Evolutionary conservation across 1,140 invertebrate genomes (phyloP).

Genomic region (Diachasmimorpha longicaudata): DNA sequence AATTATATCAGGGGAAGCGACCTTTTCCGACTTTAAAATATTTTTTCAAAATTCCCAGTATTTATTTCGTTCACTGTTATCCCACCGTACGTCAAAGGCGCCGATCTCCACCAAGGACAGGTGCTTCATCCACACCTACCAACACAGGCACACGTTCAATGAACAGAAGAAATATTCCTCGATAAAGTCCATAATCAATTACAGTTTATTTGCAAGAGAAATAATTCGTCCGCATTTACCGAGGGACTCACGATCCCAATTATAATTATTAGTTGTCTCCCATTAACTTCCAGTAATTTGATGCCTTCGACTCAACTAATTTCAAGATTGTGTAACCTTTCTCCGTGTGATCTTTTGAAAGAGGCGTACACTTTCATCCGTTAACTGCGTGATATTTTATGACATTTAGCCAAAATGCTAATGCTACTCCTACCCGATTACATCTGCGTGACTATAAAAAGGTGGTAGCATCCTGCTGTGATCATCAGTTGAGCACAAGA

Average conservation of each 20-base stretch:
- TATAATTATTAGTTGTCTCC: neutral
- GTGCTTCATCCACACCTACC: neutral
- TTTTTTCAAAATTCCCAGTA: no score
- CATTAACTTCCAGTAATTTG: neutral
- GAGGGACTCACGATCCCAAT: neutral
- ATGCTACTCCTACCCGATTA: neutral
- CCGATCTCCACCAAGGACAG: neutral
- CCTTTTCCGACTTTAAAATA: no score
- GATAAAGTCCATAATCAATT: neutral
- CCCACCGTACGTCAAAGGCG: neutral
- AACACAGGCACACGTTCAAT: neutral
- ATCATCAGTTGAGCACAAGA: conserved; percentile 17
- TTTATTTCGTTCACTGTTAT: neutral
- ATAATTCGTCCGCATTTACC: neutral
- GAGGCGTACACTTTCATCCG: neutral
- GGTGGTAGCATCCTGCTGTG: neutral
- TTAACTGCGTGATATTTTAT: neutral
- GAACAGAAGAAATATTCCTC: neutral
- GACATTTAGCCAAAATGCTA: neutral
- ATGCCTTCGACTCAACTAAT: neutral
- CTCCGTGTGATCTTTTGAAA: neutral
- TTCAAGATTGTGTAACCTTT: neutral
- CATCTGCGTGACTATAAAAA: neutral
- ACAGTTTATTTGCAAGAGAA: neutral
- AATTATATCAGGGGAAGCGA: no score